These are phyloP conservation scores for Notothenia coriiceps DNA, from an alignment of 2,113 vertebrate species.

Conservation along the genomic window DNA sequence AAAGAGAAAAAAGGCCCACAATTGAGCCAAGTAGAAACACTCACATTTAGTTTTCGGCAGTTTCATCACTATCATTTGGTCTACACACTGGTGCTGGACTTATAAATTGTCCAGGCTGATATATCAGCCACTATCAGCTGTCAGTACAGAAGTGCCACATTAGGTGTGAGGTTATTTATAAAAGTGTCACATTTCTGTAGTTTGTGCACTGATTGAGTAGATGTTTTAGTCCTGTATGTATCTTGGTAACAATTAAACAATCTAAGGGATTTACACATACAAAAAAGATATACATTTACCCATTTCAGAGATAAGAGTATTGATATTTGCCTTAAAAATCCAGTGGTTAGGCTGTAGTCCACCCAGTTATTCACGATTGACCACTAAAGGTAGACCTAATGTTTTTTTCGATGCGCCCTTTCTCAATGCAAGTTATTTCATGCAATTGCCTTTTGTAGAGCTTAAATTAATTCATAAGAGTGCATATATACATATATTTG, in stretches of 20 bases:
- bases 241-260: no score
- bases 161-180: not conserved
- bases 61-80: slow-evolving; percentile 10
- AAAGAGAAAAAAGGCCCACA: slow-evolving; percentile 1
- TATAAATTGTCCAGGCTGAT: not conserved
- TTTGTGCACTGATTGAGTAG: no score
- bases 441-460: not conserved
- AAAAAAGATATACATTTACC: no score
- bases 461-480: not conserved
- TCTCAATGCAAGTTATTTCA: no score
- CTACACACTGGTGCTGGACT: not conserved
- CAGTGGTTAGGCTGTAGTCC: not conserved
- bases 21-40: slow-evolving; percentile 6
- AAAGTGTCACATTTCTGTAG: not conserved
- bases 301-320: not conserved
- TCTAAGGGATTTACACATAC: no score
- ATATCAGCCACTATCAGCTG: not conserved
- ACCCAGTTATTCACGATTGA: not conserved
- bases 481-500: not conserved
- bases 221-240: not conserved
- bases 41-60: not conserved
- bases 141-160: not conserved
- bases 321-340: not conserved
- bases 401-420: not conserved
- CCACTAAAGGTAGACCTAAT: not conserved